Evolutionary conservation across 2,113 vertebrate genomes (phyloP).

Genomic region (Romanogobio albipinnatus): DNA sequence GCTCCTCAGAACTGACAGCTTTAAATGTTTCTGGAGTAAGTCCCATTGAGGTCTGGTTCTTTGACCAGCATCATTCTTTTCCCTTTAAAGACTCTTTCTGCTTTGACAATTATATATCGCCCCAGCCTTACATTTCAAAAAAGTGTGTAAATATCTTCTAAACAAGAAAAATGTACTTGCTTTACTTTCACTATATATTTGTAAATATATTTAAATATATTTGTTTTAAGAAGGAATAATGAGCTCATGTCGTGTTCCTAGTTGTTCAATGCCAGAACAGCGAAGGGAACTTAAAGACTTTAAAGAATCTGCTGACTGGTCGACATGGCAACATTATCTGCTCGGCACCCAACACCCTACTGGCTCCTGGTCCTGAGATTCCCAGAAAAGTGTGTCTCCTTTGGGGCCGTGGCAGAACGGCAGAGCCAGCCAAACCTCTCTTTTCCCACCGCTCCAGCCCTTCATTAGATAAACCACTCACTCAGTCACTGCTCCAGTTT

Average conservation of each 20-base stretch:
- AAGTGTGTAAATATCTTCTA: background rate
- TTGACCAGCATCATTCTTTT: conserved; percentile 37
- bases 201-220: background rate
- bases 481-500: conserved; percentile 28
- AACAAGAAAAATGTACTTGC: background rate
- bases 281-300: conserved; percentile 59
- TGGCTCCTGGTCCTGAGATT: conserved; percentile 51
- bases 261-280: conserved; percentile 27
- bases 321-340: conserved; percentile 72
- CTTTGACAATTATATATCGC: background rate
- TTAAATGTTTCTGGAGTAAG: conserved; percentile 50
- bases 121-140: background rate
- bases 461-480: conserved; percentile 41
- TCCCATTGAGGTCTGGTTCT: conserved; percentile 37
- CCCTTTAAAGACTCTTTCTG: background rate
- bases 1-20: conserved; percentile 42
- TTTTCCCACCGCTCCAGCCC: conserved; percentile 45
- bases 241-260: background rate
- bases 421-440: conserved; percentile 47
- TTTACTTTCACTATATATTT: too few relatives aligned
- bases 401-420: conserved; percentile 22
- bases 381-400: conserved; percentile 36
- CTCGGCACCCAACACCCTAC: conserved; percentile 57
- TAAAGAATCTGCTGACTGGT: conserved; percentile 79
- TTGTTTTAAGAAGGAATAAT: background rate